Conservation (phyloP, 2,888 invertebrate genomes). For the Synergus laeviventris region DNA sequence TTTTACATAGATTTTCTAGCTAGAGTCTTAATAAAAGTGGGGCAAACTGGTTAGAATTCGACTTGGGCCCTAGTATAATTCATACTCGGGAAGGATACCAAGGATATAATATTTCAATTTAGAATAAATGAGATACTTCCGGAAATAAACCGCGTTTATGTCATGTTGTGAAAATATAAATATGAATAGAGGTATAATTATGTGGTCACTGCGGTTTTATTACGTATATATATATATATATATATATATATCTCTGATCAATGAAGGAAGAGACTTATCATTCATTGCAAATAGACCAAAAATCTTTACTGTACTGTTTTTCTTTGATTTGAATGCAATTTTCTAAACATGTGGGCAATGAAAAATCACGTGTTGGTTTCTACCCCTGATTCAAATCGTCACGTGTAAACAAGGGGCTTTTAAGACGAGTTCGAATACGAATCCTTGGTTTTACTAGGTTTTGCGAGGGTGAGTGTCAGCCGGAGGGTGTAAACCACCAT, state of each 20-base stretch:
- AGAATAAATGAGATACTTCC: slow-evolving; percentile 8
- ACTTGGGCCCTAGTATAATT: too few species aligned
- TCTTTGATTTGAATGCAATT: not conserved
- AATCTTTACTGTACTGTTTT: not conserved
- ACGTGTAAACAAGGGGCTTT: slow-evolving; percentile 43
- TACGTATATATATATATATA: too few species aligned
- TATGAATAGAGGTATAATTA: not conserved
- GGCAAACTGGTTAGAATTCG: too few species aligned
- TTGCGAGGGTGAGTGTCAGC: slow-evolving; percentile 56
- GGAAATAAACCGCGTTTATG: not conserved
- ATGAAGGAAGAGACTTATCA: not conserved
- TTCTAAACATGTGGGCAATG: not conserved
- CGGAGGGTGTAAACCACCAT: slow-evolving; percentile 67
- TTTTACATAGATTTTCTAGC: too few species aligned
- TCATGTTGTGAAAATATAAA: not conserved
- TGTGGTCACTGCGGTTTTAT: not conserved
- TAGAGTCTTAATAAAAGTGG: too few species aligned
- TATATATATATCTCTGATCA: not conserved
- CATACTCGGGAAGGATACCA: too few species aligned
- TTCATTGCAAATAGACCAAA: not conserved
- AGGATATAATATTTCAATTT: too few species aligned
- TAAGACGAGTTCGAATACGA: slow-evolving; percentile 46
- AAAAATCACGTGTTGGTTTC: slow-evolving; percentile 4
- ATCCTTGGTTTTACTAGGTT: slow-evolving; percentile 48
- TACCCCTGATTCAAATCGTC: slow-evolving; percentile 5